Conservation (phyloP, 2,113 vertebrate genomes). For the Diphyllodes magnificus region DNA sequence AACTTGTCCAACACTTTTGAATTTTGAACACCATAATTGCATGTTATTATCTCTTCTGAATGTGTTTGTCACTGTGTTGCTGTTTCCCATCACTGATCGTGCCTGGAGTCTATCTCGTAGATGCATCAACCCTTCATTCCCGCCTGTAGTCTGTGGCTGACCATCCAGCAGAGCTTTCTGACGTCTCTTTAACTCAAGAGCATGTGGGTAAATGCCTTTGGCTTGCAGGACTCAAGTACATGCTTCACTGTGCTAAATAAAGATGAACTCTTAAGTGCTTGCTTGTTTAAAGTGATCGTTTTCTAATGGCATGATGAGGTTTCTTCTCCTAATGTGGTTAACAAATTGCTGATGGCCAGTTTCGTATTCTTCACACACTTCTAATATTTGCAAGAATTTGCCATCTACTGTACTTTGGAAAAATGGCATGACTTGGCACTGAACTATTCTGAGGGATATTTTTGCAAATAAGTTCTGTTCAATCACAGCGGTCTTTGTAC, state of each 20-base stretch:
- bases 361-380: neutral
- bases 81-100: neutral
- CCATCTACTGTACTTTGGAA: neutral
- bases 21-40: neutral
- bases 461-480: neutral
- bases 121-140: neutral
- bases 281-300: neutral
- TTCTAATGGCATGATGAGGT: neutral
- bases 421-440: neutral
- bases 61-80: neutral
- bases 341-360: neutral
- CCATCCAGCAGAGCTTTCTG: neutral
- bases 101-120: accelerated
- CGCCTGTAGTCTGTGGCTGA: neutral
- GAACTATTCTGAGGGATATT: neutral
- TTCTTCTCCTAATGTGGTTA: neutral
- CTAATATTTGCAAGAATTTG: neutral
- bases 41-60: neutral
- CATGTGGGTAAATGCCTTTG: neutral
- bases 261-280: neutral
- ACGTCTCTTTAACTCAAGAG: neutral
- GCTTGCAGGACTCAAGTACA: neutral
- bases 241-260: neutral
- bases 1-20: neutral
- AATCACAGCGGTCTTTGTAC: neutral